phyloP scores from a whole-genome alignment of 2,888 invertebrate species.

The Orthonychiurus folsomi region DNA sequence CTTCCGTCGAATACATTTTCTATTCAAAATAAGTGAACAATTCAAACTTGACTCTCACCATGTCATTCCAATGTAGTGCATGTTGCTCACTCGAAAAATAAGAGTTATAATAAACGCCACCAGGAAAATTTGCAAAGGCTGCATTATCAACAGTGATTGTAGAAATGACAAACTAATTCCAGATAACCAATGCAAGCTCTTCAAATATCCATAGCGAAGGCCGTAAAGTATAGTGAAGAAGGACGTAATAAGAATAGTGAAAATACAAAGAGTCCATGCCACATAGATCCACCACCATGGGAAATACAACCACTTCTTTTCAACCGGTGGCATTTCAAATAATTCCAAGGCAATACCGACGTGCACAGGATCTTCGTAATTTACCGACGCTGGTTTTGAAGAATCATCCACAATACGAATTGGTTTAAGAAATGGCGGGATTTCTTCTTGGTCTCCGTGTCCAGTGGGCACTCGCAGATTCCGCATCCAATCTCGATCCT shows the following conservation, averaged over 20 bases:
- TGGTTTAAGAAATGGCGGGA: not conserved
- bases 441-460: conserved; percentile 13
- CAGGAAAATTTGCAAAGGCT: conserved; percentile 20
- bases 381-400: too few species aligned
- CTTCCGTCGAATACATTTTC: conserved; percentile 10
- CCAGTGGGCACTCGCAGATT: conserved; percentile 10
- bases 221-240: conserved; percentile 23
- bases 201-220: conserved; percentile 20
- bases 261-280: conserved; percentile 23
- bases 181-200: conserved; percentile 26
- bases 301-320: conserved; percentile 13
- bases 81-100: conserved; percentile 1
- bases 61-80: too few species aligned
- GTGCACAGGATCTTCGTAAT: conserved; percentile 2
- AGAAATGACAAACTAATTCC: conserved; percentile 20
- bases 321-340: conserved; percentile 16
- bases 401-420: not conserved
- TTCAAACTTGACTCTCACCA: too few species aligned
- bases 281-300: conserved; percentile 27
- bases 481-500: not conserved
- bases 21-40: not conserved
- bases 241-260: conserved; percentile 11
- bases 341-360: conserved; percentile 16
- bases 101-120: conserved; percentile 14
- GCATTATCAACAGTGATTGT: conserved; percentile 18